Percentiles rank a stretch among this genome's conserved stretches.
Conservation (phyloP, 2,888 invertebrate genomes). For the Leptopilina syphax region DNA sequence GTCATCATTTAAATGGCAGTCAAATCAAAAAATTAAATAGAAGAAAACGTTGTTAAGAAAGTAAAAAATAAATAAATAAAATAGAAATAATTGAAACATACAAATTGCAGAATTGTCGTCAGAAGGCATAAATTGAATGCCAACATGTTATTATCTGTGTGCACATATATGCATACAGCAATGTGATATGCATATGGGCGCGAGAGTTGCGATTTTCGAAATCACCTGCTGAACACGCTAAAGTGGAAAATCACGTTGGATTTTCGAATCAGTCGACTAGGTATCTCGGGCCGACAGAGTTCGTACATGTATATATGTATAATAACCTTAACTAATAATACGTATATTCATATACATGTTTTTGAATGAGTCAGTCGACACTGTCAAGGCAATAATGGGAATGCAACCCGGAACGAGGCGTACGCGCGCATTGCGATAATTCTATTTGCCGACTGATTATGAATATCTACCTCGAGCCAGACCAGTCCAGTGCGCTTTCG, state of each 20-base stretch:
- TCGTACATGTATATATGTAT: constrained; percentile 41
- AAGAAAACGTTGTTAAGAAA: too few relatives aligned
- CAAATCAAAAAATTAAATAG: too few relatives aligned
- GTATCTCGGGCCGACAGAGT: constrained; percentile 47
- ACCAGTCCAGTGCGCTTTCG: constrained; percentile 61
- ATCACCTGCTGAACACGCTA: constrained; percentile 39
- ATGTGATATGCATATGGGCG: not conserved
- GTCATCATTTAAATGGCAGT: too few relatives aligned
- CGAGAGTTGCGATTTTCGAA: constrained; percentile 23
- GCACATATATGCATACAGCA: not conserved
- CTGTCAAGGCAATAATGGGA: constrained; percentile 54
- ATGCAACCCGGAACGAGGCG: constrained; percentile 57
- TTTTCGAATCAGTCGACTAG: constrained; percentile 39
- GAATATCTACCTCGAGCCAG: constrained; percentile 74
- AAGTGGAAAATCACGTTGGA: constrained; percentile 51
- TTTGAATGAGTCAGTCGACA: constrained; percentile 49
- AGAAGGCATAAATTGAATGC: too few relatives aligned
- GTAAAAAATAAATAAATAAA: too few relatives aligned
- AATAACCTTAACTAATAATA: too few relatives aligned
- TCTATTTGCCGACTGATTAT: constrained; percentile 75
- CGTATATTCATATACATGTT: constrained; percentile 7
- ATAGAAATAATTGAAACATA: too few relatives aligned
- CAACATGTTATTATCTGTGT: too few relatives aligned
- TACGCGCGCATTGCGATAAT: constrained; percentile 72
- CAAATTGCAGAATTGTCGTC: too few relatives aligned